phyloP scores from a whole-genome alignment of 2,797 vertebrate genomes.

The Anguilla marmorata region DNA sequence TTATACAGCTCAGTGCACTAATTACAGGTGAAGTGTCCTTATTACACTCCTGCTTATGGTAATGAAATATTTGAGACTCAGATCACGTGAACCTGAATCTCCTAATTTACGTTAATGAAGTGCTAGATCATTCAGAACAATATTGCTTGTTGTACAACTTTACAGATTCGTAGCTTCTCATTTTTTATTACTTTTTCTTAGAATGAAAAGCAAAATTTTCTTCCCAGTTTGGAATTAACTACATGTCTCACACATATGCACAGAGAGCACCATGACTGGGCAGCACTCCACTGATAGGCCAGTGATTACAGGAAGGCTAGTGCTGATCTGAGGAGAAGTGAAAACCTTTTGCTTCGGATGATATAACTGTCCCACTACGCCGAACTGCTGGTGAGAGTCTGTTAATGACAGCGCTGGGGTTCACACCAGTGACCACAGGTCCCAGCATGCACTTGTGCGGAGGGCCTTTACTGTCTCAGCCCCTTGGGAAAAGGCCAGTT shows the following conservation, averaged over 20 bases:
- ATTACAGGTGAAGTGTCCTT: conserved; percentile 20
- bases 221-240: neutral
- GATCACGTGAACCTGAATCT: neutral
- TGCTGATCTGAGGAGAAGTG: neutral
- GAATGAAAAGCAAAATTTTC: neutral
- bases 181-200: neutral
- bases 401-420: neutral
- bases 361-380: neutral
- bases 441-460: neutral
- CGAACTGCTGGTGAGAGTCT: neutral
- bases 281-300: neutral
- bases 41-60: neutral
- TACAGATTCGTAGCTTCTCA: neutral
- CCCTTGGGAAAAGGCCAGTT: neutral
- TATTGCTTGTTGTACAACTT: neutral
- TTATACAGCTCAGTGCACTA: conserved; percentile 23
- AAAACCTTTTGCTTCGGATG: neutral
- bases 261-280: neutral
- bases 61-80: neutral
- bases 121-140: neutral
- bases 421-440: neutral
- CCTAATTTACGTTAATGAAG: neutral
- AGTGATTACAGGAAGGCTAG: neutral
- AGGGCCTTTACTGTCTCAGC: neutral
- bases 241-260: neutral